A percentile compares a stretch with the other conserved stretches of the same genome.
These are phyloP conservation scores for Sepioteuthis lessoniana DNA, from an alignment of 2,888 invertebrate genomes.

Conservation along the genomic window DNA sequence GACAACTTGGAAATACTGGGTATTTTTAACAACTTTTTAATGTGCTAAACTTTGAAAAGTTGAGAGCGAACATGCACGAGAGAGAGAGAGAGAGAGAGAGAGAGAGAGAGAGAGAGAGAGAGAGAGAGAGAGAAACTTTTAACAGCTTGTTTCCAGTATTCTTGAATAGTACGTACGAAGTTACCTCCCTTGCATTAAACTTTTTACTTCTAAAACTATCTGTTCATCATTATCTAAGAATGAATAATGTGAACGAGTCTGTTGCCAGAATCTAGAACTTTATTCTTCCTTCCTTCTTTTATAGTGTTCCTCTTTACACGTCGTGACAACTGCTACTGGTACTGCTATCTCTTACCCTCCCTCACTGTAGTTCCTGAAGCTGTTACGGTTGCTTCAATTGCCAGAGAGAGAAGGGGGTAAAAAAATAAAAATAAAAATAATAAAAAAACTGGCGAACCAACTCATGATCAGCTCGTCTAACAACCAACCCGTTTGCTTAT, in stretches of 20 bases:
- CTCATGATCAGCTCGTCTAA: not conserved
- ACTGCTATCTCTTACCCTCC: not conserved
- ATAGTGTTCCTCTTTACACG: not conserved
- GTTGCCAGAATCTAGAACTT: not conserved
- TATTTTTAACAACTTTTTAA: too few relatives aligned
- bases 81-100: too few relatives aligned
- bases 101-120: too few relatives aligned
- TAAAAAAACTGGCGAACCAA: not conserved
- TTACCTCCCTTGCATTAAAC: not conserved
- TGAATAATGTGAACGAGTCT: not conserved
- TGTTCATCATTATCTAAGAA: not conserved
- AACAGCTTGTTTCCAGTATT: not conserved
- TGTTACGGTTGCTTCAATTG: not conserved
- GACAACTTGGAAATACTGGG: too few relatives aligned
- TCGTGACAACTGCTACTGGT: not conserved
- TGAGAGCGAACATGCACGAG: too few relatives aligned
- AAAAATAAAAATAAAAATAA: not conserved
- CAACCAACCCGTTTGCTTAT: not conserved
- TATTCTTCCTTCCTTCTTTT: constrained; percentile 20
- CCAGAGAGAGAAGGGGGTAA: not conserved
- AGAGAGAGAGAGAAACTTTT: too few relatives aligned
- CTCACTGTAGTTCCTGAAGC: not conserved
- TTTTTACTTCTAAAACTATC: not conserved
- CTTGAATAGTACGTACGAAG: not conserved
- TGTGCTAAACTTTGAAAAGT: too few relatives aligned